These are phyloP conservation scores for Dysdera silvatica DNA, from an alignment of 1,140 invertebrate species.

Conservation along the genomic window DNA sequence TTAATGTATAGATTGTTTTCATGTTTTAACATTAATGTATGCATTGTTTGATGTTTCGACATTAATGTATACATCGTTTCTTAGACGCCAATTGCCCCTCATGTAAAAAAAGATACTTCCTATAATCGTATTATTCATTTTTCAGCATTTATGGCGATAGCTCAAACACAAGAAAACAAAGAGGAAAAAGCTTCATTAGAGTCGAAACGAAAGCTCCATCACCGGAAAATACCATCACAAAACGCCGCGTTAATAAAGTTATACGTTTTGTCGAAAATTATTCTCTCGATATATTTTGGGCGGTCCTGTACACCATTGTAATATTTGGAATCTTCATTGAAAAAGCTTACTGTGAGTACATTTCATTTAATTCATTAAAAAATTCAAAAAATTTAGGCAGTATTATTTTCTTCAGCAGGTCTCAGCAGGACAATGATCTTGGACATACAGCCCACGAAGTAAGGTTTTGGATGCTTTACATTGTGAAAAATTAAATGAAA, in stretches of 20 bases:
- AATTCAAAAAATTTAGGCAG: too few species aligned
- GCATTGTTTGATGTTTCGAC: too few species aligned
- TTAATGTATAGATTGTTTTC: neutral
- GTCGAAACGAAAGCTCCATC: slow-evolving; percentile 26
- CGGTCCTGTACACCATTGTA: slow-evolving; percentile 48
- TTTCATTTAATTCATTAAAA: neutral
- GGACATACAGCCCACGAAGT: too few species aligned
- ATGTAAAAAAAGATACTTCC: too few species aligned
- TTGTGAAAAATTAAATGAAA: too few species aligned
- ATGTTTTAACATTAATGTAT: too few species aligned
- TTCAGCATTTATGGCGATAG: slow-evolving; percentile 1
- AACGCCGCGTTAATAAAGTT: slow-evolving; percentile 9
- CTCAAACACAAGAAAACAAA: neutral
- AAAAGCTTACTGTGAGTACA: slow-evolving; percentile 50
- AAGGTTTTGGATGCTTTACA: too few species aligned
- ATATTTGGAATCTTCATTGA: slow-evolving; percentile 51
- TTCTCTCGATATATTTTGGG: slow-evolving; percentile 50
- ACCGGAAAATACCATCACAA: slow-evolving; percentile 12
- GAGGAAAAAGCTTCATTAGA: slow-evolving; percentile 13
- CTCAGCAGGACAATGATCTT: too few species aligned
- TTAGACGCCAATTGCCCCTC: too few species aligned
- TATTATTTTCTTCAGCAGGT: too few species aligned
- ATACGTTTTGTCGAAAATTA: slow-evolving; percentile 45
- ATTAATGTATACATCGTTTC: too few species aligned
- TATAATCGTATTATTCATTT: neutral